Conservation (phyloP, 2,113 vertebrate species). For the Azemiops feae region DNA sequence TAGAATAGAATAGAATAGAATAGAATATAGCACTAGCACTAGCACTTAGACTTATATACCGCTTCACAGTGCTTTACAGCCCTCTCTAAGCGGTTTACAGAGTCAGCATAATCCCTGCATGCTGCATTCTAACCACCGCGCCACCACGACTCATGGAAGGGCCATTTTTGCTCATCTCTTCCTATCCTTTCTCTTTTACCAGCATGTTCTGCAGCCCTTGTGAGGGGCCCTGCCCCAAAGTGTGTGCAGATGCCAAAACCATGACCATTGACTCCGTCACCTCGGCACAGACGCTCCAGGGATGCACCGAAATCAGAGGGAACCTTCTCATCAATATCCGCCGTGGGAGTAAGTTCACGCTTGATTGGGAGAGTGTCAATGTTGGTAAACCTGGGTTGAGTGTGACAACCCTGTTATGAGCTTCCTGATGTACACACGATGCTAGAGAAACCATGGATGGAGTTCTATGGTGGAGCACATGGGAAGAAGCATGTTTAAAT, state of each 20-base stretch:
- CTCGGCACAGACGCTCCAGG: constrained; percentile 88
- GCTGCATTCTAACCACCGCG: too few species aligned
- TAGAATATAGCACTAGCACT: too few species aligned
- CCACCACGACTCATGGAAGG: not conserved
- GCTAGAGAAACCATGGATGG: not conserved
- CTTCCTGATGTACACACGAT: not conserved
- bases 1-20: too few species aligned
- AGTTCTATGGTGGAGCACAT: not conserved
- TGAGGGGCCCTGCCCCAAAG: constrained; percentile 91
- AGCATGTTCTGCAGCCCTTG: constrained; percentile 95
- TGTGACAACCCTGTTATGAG: not conserved
- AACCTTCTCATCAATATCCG: constrained; percentile 96
- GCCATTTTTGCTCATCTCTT: not conserved
- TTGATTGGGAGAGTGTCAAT: constrained; percentile 20
- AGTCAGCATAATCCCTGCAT: too few species aligned
- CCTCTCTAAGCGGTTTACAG: too few species aligned
- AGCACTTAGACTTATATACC: too few species aligned
- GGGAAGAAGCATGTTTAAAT: not conserved
- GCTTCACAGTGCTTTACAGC: too few species aligned
- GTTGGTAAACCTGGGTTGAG: not conserved
- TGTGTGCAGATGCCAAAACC: constrained; percentile 76
- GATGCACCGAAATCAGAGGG: constrained; percentile 91
- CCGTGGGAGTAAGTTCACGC: constrained; percentile 86
- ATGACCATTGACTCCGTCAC: constrained; percentile 91
- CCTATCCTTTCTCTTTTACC: constrained; percentile 33